Percentiles rank a stretch among this genome's conserved stretches.
Evolutionary conservation across 2,888 invertebrate species (phyloP).

Genomic region (Phyto melanocephala): DNA sequence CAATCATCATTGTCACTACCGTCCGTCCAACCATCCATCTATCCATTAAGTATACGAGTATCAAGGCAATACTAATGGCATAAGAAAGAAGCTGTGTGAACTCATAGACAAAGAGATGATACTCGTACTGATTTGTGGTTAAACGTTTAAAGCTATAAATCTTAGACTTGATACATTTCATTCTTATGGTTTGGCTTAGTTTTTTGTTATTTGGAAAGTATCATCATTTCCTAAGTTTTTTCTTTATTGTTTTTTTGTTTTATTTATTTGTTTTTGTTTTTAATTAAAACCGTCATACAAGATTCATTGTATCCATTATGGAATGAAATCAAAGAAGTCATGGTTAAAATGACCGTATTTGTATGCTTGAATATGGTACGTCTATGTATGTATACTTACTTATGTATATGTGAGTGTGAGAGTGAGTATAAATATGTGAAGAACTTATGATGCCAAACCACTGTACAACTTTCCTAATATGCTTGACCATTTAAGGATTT

Average conservation of each 20-base stretch:
- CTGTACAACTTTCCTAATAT: slow-evolving; percentile 59
- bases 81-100: slow-evolving; percentile 24
- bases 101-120: background rate
- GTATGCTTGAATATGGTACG: background rate
- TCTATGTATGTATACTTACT: background rate
- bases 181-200: slow-evolving; percentile 16
- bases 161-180: slow-evolving; percentile 40
- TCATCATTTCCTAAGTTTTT: slow-evolving; percentile 19
- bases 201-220: slow-evolving; percentile 22
- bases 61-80: background rate
- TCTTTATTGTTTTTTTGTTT: background rate
- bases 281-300: slow-evolving; percentile 55
- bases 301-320: slow-evolving; percentile 53
- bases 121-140: slow-evolving; percentile 51
- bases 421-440: too few species aligned
- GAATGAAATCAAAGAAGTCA: slow-evolving; percentile 16
- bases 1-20: slow-evolving; percentile 11
- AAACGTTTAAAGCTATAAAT: slow-evolving; percentile 42
- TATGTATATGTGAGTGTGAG: background rate
- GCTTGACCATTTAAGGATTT: slow-evolving; percentile 39
- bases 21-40: background rate
- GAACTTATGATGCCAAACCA: slow-evolving; percentile 24
- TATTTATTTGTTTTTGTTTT: slow-evolving; percentile 30
- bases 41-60: too few species aligned
- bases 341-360: slow-evolving; percentile 55